These are phyloP conservation scores for Euzetes globulus DNA, from an alignment of 2,888 invertebrate species.

Conservation along the genomic window DNA sequence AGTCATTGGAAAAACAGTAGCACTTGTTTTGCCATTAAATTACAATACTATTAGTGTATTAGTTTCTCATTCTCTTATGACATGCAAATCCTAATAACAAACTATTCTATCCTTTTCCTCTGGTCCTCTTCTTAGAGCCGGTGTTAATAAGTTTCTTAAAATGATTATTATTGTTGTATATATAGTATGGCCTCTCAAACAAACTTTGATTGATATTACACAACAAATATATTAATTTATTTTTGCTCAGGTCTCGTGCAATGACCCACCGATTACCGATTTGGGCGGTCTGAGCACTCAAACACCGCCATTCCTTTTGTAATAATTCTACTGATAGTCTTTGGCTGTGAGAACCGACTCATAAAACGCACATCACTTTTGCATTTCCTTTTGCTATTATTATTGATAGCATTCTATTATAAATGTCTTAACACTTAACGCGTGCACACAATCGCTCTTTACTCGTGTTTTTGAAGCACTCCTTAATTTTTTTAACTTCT, in stretches of 20 bases:
- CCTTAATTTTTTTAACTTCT: neutral
- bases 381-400: neutral
- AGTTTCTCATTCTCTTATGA: neutral
- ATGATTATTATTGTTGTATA: neutral
- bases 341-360: neutral
- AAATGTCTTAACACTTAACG: neutral
- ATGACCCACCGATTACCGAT: slow-evolving; percentile 26
- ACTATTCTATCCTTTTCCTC: neutral
- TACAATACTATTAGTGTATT: neutral
- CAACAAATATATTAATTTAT: slow-evolving; percentile 24
- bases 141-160: slow-evolving; percentile 6
- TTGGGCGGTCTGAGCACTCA: slow-evolving; percentile 26
- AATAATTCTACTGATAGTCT: neutral
- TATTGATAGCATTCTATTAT: neutral
- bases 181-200: neutral
- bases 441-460: neutral
- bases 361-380: neutral
- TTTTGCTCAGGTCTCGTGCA: slow-evolving; percentile 16
- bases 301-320: slow-evolving; percentile 7
- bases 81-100: neutral
- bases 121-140: neutral
- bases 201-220: slow-evolving; percentile 20
- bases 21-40: neutral
- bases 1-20: slow-evolving; percentile 12
- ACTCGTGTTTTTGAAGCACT: slow-evolving; percentile 3